Conservation (phyloP, 2,113 vertebrate species). For the Nematolebias whitei region DNA sequence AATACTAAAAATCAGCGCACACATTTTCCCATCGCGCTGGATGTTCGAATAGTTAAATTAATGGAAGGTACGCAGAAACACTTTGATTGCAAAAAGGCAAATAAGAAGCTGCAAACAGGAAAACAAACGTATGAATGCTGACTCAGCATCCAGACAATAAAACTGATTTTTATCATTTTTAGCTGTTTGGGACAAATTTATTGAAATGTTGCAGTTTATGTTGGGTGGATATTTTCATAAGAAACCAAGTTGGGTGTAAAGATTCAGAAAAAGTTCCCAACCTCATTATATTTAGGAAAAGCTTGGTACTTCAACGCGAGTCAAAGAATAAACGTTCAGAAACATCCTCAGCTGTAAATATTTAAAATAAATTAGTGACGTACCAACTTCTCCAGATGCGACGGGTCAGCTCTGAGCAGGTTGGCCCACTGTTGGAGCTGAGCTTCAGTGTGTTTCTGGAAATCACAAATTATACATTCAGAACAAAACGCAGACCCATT, state of each 20-base stretch:
- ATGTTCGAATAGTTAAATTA: too few species aligned
- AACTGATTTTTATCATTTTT: too few species aligned
- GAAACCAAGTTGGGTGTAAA: neutral
- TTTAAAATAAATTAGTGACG: constrained; percentile 22
- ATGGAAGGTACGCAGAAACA: too few species aligned
- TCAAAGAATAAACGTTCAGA: neutral
- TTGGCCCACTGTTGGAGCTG: constrained; percentile 64
- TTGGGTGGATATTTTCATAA: neutral
- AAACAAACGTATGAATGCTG: neutral
- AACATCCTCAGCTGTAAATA: too few species aligned
- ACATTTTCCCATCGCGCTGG: too few species aligned
- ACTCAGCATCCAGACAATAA: neutral
- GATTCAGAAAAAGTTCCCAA: neutral
- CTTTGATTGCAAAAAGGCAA: too few species aligned
- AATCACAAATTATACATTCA: constrained; percentile 4
- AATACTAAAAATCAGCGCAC: too few species aligned
- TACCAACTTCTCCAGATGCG: constrained; percentile 67
- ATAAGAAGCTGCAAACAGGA: neutral
- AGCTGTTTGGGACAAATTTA: too few species aligned
- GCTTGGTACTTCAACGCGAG: neutral
- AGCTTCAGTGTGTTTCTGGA: constrained; percentile 35
- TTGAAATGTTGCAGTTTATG: too few species aligned
- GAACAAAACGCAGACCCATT: too few species aligned
- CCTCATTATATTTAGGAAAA: neutral
- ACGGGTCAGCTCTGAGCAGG: constrained; percentile 39